Evolutionary conservation across 1,140 invertebrate species (phyloP), one percentile per base, ranked within the genome.

Genomic region (Aricia agestis): DNA sequence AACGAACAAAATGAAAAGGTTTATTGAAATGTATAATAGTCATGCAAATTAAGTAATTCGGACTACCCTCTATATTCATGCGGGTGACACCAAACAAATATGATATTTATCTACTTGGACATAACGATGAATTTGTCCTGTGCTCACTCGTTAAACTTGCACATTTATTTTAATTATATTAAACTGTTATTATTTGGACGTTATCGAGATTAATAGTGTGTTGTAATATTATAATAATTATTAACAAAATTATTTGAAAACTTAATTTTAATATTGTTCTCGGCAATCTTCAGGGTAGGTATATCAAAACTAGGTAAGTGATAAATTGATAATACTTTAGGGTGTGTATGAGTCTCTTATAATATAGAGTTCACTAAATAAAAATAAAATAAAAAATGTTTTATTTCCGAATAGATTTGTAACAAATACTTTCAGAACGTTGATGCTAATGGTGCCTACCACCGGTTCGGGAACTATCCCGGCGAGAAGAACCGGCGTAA

Each of bases 1-100:
- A 81, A 79, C 78, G 72, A 70, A 70, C 70, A 69, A 76, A 76
- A 78, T 81, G 71, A 75, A 79, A 77, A 74, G 76, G 70, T 76
- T 69, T 76, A 78, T 77, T 67, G 72, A 76, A 76, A 73, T 73
- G 63, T 67, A 67, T 70, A 74, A 73, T 76, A 73, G 72, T 58
- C 63, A 77, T 78, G 74, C 76, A 77, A 79, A 81, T 77, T 65
- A 74, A 77, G 69, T 75, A 73, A 72, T 68, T 57, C 69, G 65
- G 61, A 69, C 31, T 59, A 57, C 68, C 6, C 52, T 36, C 31
- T 41, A 36, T 59, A 61, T 36, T 41, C 52, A 36, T 36, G n/a
- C n/a, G n/a, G n/a, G n/a, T 45, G 11, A 45, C 42, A 13, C 42
- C 42, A 13, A 45, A 45, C 25, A 10, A 69, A 69, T 61, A 41